These are phyloP conservation scores for Ophiothrix spiculata DNA, from an alignment of 35 echinoderm and acorn worm species.

Conservation along the genomic window DNA sequence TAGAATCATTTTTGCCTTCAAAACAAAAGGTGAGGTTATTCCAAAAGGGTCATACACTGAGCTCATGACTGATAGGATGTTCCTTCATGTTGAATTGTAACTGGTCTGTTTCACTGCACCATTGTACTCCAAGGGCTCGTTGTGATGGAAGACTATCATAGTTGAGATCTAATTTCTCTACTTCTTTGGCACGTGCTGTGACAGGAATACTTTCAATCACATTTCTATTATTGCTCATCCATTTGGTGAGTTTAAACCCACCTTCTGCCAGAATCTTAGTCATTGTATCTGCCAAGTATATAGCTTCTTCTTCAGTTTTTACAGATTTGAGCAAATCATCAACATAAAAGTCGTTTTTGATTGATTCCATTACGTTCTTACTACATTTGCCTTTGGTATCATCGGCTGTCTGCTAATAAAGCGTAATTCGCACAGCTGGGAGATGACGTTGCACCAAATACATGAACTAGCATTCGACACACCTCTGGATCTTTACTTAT, in stretches of 20 bases:
- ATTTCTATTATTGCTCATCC: conserved; percentile 41
- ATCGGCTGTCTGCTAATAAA: conserved; percentile 33
- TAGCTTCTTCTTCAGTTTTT: conserved; percentile 7
- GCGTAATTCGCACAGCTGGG: conserved; percentile 59
- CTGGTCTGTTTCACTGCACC: conserved; percentile 48
- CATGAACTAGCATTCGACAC: conserved; percentile 52
- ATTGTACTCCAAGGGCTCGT: conserved; percentile 41
- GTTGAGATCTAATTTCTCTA: conserved; percentile 30
- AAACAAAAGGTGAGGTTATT: conserved; percentile 28
- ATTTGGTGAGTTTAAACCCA: conserved; percentile 45
- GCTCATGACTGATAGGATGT: conserved; percentile 35
- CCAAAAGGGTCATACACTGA: conserved; percentile 55
- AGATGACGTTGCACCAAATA: conserved; percentile 77
- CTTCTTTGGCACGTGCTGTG: conserved; percentile 35
- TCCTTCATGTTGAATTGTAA: conserved; percentile 39
- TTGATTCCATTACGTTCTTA: conserved; percentile 15
- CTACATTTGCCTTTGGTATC: conserved; percentile 21
- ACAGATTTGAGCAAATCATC: conserved; percentile 38
- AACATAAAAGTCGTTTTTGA: conserved; percentile 24
- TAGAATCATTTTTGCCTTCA: conserved; percentile 52
- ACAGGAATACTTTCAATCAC: conserved; percentile 36
- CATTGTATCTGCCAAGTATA: conserved; percentile 8
- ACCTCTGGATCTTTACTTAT: conserved; percentile 19
- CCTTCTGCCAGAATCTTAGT: conserved; percentile 32
- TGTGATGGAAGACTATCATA: conserved; percentile 40